Evolutionary conservation across 1,140 invertebrate species (phyloP).

Genomic region (Atta cephalotes): DNA sequence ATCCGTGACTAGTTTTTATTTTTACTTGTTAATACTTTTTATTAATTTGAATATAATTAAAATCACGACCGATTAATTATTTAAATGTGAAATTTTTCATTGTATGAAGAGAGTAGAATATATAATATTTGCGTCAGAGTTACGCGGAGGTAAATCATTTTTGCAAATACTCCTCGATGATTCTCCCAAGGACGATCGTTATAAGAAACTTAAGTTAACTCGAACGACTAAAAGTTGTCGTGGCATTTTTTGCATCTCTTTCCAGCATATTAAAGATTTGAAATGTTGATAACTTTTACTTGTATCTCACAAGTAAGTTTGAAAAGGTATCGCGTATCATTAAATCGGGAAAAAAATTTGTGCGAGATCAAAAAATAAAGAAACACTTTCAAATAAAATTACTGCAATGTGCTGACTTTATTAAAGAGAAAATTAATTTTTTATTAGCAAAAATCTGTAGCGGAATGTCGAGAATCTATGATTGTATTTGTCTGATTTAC

Average conservation of each 20-base stretch:
- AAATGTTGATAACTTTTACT: conserved; percentile 53
- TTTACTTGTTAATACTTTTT: background rate
- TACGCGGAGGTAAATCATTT: conserved; percentile 28
- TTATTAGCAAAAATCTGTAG: background rate
- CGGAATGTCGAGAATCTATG: background rate
- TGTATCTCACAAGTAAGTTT: conserved; percentile 9
- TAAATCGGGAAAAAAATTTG: conserved; percentile 26
- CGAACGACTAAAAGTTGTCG: conserved; percentile 57
- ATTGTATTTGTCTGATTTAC: conserved; percentile 4
- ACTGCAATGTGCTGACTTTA: background rate
- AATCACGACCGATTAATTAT: conserved; percentile 26
- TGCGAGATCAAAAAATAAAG: background rate
- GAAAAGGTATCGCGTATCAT: background rate
- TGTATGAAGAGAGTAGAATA: background rate
- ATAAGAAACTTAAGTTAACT: conserved; percentile 55
- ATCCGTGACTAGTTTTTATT: conserved; percentile 14
- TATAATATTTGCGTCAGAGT: conserved; percentile 4
- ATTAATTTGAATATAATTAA: conserved; percentile 33
- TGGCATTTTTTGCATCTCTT: conserved; percentile 37
- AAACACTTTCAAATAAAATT: background rate
- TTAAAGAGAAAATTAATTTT: background rate
- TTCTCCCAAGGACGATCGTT: conserved; percentile 10
- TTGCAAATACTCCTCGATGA: background rate
- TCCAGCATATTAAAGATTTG: conserved; percentile 18
- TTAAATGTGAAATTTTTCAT: background rate